Evolutionary conservation across 2,113 vertebrate species (phyloP).

Genomic region (Ciconia stormi): DNA sequence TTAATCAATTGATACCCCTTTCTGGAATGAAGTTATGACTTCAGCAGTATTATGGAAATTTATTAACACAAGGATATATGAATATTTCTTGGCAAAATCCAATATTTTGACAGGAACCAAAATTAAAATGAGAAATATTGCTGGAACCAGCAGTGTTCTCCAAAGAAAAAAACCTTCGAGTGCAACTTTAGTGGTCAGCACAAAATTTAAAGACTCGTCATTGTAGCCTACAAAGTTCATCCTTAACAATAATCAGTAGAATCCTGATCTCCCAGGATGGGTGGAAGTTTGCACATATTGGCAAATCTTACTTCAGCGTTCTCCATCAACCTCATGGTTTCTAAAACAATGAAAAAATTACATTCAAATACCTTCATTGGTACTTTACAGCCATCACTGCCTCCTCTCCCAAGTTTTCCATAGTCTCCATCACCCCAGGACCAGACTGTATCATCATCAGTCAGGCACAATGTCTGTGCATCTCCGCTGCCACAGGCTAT

Average conservation of each 20-base stretch:
- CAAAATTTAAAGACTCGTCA: not conserved
- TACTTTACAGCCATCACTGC: constrained; percentile 97
- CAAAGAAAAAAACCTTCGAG: not conserved
- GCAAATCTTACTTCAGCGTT: not conserved
- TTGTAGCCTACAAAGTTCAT: not conserved
- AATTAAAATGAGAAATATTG: not conserved
- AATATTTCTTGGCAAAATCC: not conserved
- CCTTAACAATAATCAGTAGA: not conserved
- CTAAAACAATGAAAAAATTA: not conserved
- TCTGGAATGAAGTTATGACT: not conserved
- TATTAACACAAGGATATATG: not conserved
- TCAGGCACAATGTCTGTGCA: constrained; percentile 94
- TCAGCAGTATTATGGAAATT: not conserved
- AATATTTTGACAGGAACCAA: not conserved
- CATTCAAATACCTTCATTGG: constrained; percentile 90
- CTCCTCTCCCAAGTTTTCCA: constrained; percentile 94
- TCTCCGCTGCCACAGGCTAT: constrained; percentile 97
- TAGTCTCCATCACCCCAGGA: constrained; percentile 99
- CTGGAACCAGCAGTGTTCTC: not conserved
- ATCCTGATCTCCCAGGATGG: not conserved
- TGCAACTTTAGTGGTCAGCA: not conserved
- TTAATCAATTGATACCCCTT: not conserved
- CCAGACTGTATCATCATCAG: constrained; percentile 97
- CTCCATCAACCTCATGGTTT: not conserved
- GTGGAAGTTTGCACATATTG: not conserved